Evolutionary conservation across 2,888 invertebrate genomes (phyloP).

Genomic region (Theodoxus fluviatilis): DNA sequence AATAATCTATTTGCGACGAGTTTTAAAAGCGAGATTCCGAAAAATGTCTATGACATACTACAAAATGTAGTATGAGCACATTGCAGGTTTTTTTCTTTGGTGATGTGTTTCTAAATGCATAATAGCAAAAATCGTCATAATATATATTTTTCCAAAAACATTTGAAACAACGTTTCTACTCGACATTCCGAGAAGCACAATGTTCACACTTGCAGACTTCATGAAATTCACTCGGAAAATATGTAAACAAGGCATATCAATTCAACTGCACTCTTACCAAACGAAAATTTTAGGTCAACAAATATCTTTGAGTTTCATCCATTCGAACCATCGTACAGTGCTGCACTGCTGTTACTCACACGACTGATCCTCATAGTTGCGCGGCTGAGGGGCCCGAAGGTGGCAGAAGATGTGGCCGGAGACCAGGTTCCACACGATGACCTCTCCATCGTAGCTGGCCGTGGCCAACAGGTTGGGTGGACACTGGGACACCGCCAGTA

Average conservation of each 20-base stretch:
- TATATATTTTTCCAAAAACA: too few species aligned
- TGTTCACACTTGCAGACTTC: too few species aligned
- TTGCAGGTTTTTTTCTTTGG: too few species aligned
- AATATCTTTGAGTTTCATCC: neutral
- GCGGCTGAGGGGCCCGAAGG: slow-evolving; percentile 53
- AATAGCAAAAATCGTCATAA: too few species aligned
- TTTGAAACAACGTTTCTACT: too few species aligned
- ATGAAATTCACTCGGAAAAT: too few species aligned
- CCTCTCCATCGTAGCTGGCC: slow-evolving; percentile 64
- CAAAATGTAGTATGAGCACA: too few species aligned
- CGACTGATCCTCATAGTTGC: slow-evolving; percentile 53
- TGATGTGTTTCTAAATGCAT: too few species aligned
- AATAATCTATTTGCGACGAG: too few species aligned
- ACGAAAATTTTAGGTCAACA: neutral
- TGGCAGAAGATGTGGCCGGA: slow-evolving; percentile 66
- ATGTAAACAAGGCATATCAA: neutral
- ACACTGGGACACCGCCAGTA: slow-evolving; percentile 62
- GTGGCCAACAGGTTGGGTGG: slow-evolving; percentile 65
- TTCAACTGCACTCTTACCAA: neutral
- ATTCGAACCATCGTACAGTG: neutral
- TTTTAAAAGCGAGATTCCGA: too few species aligned
- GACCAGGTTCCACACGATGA: slow-evolving; percentile 66
- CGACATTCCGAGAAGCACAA: neutral
- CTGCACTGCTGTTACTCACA: slow-evolving; percentile 40
- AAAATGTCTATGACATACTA: too few species aligned